Base-by-base conservation (phyloP, 2,113 vertebrate genomes). In the Lathamus discolor region DNA sequence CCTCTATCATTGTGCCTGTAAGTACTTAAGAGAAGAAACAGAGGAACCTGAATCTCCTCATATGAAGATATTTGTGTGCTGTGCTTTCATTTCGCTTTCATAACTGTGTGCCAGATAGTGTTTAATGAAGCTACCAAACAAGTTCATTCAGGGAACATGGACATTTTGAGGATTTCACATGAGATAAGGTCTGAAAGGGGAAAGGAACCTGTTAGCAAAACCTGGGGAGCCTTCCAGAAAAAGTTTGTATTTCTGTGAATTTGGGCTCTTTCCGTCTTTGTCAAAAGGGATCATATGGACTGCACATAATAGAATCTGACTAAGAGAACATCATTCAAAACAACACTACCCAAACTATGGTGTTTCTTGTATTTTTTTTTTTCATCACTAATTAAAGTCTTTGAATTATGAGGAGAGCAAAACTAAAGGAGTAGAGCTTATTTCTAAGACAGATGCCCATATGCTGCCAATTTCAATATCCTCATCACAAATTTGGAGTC, bases 1-100 rank as follows among this genome's bases (percentile, higher is more conserved):
- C 35, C 28, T 74, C 9, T 39, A 0, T 46, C 3, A 0, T 5
- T 49, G 3, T 24, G 16, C 43, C 6, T 55, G 15, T 0, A 13
- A 1, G 2, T 37, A 31, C 6, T 33, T 49, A 17, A 62, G 13
- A 81, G 19, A 43, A 24, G 29, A 55, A 82, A 41, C 28, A 54
- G 7, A 13, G 23, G 10, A 79, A 10, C 23, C 9, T 61, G 43
- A 84, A 46, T 43, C 16, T 43, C n/a, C 20, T 83, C 27, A 29
- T 19, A 5, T 43, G 54, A 52, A 48, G 27, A 28, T 37, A 43
- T 4, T 17, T n/a, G 43, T 10, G 6, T 54, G 5, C 28, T 59
- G 6, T 27, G n/a, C 11, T 85, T 74, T 77, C 33, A 43, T 69
- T 81, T 63, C 17, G 2, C 29, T 64, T 84, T 68, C 55, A 31